phyloP scores from a whole-genome alignment of 2,797 vertebrate genomes.

The Triplophysa bombifrons region DNA sequence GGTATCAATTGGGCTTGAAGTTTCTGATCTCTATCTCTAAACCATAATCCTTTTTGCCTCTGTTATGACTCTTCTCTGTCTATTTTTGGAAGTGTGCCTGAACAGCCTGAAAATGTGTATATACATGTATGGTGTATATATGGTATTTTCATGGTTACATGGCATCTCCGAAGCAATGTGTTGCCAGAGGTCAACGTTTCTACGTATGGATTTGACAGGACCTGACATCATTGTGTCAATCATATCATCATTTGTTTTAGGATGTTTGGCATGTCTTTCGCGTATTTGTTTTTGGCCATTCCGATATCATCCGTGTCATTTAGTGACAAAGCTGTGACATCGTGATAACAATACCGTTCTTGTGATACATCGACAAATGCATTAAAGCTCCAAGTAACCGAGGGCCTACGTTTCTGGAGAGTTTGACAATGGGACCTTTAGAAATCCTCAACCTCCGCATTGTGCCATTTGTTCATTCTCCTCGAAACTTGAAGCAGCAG shows the following conservation, averaged over 20 bases:
- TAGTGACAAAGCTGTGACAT: not conserved
- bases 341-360: not conserved
- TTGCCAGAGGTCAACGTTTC: not conserved
- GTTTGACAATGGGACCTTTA: slow-evolving; percentile 31
- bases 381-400: not conserved
- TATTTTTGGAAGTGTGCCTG: not conserved
- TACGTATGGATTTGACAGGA: not conserved
- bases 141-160: too few relatives aligned
- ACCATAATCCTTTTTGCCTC: slow-evolving; percentile 9
- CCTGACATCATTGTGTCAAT: not conserved
- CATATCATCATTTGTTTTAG: not conserved
- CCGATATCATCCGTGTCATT: not conserved
- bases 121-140: too few relatives aligned
- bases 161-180: too few relatives aligned
- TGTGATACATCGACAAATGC: too few relatives aligned
- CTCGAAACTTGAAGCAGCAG: slow-evolving; percentile 41
- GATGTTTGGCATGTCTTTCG: not conserved
- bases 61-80: not conserved
- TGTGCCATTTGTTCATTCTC: slow-evolving; percentile 26
- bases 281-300: not conserved
- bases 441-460: slow-evolving; percentile 43
- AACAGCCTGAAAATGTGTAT: not conserved
- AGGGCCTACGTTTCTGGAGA: slow-evolving; percentile 7
- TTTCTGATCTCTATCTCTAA: slow-evolving; percentile 56
- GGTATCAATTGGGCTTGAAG: slow-evolving; percentile 14